phyloP scores from a whole-genome alignment of 2,888 invertebrate genomes.

The Thera obeliscata region DNA sequence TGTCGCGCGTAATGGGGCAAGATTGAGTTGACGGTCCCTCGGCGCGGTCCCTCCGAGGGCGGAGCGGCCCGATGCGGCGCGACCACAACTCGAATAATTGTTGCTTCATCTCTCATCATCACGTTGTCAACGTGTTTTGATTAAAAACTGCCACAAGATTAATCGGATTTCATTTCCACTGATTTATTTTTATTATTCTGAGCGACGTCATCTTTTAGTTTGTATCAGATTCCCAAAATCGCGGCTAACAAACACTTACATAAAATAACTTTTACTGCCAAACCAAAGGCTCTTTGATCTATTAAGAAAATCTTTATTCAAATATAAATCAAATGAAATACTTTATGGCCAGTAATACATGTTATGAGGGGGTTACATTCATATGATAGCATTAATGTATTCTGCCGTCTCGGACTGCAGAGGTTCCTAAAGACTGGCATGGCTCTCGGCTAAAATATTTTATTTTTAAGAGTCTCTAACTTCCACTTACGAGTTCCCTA shows the following conservation, averaged over 20 bases:
- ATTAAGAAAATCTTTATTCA: too few relatives aligned
- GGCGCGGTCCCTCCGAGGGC: slow-evolving; percentile 52
- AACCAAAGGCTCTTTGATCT: too few relatives aligned
- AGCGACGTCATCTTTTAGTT: too few relatives aligned
- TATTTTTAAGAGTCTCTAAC: not conserved
- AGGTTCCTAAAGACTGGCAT: not conserved
- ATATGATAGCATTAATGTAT: too few relatives aligned
- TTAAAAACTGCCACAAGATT: slow-evolving; percentile 10
- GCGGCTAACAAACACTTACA: too few relatives aligned
- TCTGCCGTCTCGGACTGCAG: too few relatives aligned
- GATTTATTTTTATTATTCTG: not conserved
- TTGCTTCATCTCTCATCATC: slow-evolving; percentile 54
- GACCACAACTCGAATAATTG: slow-evolving; percentile 33
- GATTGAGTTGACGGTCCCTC: slow-evolving; percentile 82
- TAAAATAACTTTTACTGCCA: too few relatives aligned
- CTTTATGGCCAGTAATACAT: too few relatives aligned
- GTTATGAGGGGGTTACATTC: too few relatives aligned
- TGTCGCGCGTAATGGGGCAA: slow-evolving; percentile 84
- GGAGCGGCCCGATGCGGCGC: slow-evolving; percentile 34
- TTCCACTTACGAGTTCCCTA: slow-evolving; percentile 17
- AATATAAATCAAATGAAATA: too few relatives aligned
- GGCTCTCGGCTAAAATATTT: not conserved
- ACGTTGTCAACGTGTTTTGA: slow-evolving; percentile 33
- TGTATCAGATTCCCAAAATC: too few relatives aligned
- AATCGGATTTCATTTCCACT: not conserved